Base-by-base conservation (phyloP, 2,797 vertebrate genomes). In the Sarcophilus harrisii region DNA sequence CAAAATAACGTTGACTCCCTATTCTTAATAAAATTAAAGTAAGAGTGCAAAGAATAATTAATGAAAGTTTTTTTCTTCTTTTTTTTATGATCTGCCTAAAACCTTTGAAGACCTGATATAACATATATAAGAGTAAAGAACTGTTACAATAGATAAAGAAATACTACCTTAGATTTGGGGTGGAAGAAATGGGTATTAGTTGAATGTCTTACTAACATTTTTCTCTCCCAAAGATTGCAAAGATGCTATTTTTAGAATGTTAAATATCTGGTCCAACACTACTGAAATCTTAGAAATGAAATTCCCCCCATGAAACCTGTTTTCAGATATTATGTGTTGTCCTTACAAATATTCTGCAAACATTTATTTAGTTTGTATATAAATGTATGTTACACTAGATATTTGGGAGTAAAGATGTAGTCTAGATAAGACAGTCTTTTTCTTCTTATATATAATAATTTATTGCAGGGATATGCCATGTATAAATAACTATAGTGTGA, bases 261-360 rank as follows among this genome's bases (percentile, higher is more conserved):
- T 91, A 32, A 93, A 24, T 95, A 58, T 94, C 5, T 90, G 55
- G 58, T 57, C 91, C 89, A 92, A 59, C 92, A 93, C 30, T 55
- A 52, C 32, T 90, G n/a, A 92, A 58, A 66, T 91, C 6, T 5
- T 92, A 91, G 59, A 93, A 91, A 6, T 95, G 62, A n/a, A 60
- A 57, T 89, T 96, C 60, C 59, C 18, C 57, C 93, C 32, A 57
- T 87, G 27, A 87, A 87, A 59, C 27, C n/a, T 92, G 1, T 87
- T 89, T 96, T 94, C 94, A 92, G 0, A 11, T 95, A 54, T 60
- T 95, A 9, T 49, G 92, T 21, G 57, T 52, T 92, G 2, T 62
- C 1, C 28, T 96, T 92, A 49, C 93, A 60, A 94, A 93, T 27
- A 21, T 49, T 89, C 3, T 73, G 8, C 90, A 62, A 91, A 49